Evolutionary conservation across 1,140 invertebrate species (phyloP).

Genomic region (Octopus sinensis): DNA sequence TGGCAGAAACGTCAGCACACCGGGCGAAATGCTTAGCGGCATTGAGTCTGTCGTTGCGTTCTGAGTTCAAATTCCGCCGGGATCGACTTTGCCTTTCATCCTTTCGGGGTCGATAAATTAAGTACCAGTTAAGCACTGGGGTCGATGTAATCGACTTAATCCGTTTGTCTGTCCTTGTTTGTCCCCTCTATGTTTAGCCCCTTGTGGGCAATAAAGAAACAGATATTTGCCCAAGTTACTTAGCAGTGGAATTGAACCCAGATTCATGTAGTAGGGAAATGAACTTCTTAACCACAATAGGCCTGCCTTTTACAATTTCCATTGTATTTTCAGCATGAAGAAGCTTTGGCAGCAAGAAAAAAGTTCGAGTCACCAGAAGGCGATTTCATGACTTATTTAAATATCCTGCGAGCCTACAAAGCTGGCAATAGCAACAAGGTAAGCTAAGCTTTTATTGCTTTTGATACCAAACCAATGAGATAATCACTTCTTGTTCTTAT

Average conservation of each 20-base stretch:
- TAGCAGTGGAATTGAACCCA: not conserved
- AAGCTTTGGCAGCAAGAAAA: slow-evolving; percentile 63
- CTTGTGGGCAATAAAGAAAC: not conserved
- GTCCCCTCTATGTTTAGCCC: not conserved
- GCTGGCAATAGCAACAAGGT: slow-evolving; percentile 71
- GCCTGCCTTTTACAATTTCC: not conserved
- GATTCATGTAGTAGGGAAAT: not conserved
- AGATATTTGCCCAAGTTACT: too few species aligned
- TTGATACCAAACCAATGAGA: too few species aligned
- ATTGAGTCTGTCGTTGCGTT: too few species aligned
- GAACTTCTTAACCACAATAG: not conserved
- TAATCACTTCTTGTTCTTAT: too few species aligned
- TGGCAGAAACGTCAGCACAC: too few species aligned
- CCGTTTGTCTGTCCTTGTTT: not conserved
- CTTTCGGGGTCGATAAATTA: too few species aligned
- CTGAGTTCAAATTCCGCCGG: too few species aligned
- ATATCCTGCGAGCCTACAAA: slow-evolving; percentile 79
- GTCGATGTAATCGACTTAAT: not conserved
- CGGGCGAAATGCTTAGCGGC: too few species aligned
- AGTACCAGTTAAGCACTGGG: too few species aligned
- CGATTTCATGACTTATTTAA: slow-evolving; percentile 88
- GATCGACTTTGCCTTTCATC: too few species aligned
- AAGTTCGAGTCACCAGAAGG: slow-evolving; percentile 86
- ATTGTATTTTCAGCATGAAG: slow-evolving; percentile 60
- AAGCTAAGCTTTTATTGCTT: slow-evolving; percentile 20